Base-by-base conservation (phyloP, 2,888 invertebrate species). In the Microplitis deprimator region DNA sequence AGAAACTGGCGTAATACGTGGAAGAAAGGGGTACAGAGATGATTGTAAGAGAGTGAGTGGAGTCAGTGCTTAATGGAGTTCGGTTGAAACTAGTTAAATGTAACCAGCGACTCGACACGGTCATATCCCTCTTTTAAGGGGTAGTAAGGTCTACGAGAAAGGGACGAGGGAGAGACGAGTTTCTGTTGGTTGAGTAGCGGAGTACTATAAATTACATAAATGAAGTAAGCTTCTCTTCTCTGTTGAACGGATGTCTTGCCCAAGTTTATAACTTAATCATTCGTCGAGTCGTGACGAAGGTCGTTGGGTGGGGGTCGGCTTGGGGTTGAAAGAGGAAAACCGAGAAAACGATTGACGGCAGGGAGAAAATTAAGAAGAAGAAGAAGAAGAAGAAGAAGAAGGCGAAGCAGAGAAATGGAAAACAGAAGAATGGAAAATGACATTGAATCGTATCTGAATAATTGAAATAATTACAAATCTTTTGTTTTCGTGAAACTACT, bases 191-290 rank as follows among this genome's bases (percentile, higher is more conserved):
- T 81, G 84, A 83, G 84, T 85, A 78, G 79, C 81, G 76, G 81
- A 82, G 85, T 84, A 82, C 86, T 86, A 86, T 87, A 86, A 86
- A 87, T 87, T 86, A 86, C 87, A 84, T 86, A 87, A 87, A 87
- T 85, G 85, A 87, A 87, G 84, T 84, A 85, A 85, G 84, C 83
- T 82, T 80, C 82, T 81, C 81, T 72, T 81, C 29, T 29, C 29
- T 29, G 29, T 83, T 82, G 82, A 85, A 86, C 81, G 84, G 82
- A 84, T 84, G 82, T 85, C 86, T 85, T 85, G 83, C 83, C 64
- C 83, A 85, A 87, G 84, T 86, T 86, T 86, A 84, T 86, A 86
- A 86, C 87, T 85, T 84, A 86, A 87, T 87, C 86, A 85, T 84
- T 81, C 60, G 77, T 59, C 40, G 64, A 67, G 73, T 64, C 64